These are phyloP conservation scores for Saimiri boliviensis DNA, from an alignment of 2,113 vertebrate genomes.

Conservation along the genomic window DNA sequence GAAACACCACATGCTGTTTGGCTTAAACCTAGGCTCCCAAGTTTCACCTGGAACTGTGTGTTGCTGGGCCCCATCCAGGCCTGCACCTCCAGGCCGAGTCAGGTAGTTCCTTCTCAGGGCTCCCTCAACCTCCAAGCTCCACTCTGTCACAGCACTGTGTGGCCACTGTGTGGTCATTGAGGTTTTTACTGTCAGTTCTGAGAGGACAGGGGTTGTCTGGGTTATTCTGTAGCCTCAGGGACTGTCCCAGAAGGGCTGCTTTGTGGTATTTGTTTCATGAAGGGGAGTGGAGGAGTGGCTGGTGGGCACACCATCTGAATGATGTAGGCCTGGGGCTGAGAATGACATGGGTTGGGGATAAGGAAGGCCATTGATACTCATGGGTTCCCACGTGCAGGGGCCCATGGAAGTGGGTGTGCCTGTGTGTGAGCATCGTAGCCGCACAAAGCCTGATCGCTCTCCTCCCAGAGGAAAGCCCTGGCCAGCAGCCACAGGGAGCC, in stretches of 20 bases:
- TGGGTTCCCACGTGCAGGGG: neutral
- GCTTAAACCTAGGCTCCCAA: neutral
- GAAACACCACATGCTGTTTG: neutral
- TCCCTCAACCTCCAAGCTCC: neutral
- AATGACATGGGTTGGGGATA: neutral
- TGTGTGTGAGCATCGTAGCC: neutral
- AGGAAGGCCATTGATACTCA: neutral
- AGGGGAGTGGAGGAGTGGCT: neutral
- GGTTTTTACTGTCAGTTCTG: neutral
- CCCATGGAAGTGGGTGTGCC: neutral
- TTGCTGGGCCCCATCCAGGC: neutral
- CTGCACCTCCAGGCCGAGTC: neutral
- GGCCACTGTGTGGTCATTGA: neutral
- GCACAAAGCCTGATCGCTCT: neutral
- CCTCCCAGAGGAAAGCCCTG: neutral
- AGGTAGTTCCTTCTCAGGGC: neutral
- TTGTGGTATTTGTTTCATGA: neutral
- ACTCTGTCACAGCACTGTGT: constrained; percentile 15
- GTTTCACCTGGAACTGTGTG: neutral
- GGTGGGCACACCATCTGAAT: neutral
- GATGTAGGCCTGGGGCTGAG: neutral
- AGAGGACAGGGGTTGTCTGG: neutral
- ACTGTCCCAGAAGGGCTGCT: neutral
- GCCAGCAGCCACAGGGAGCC: neutral
- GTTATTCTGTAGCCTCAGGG: neutral